Base-by-base conservation (phyloP, 2,888 invertebrate genomes). In the Microctonus hyperodae region DNA sequence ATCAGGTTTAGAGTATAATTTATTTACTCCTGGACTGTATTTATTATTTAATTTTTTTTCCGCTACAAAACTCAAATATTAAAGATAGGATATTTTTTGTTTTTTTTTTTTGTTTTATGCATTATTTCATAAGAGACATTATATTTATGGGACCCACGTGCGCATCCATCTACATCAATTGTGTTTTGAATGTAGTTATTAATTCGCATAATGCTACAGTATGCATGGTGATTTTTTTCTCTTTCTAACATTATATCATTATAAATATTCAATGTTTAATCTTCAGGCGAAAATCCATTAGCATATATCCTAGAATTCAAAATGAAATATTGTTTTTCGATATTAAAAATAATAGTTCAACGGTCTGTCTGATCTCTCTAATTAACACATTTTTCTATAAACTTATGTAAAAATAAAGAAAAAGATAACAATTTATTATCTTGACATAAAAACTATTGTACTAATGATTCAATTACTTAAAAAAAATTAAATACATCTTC, bases 111-210 rank as follows among this genome's bases (percentile, higher is more conserved):
- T 71, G 72, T 82, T 66, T 64, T 80, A 80, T 77, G 77, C 79
- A 76, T 78, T 81, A 80, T 79, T 79, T 68, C 81, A 79, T 78
- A 81, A 79, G 78, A 77, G 81, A 80, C 80, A 82, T 81, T 73
- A 81, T 78, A 79, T 79, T 77, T 73, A 75, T 72, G 81, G 81
- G 81, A 81, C 81, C 81, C 82, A 80, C 79, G 70, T 74, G 72
- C 73, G 72, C 63, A 73, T 79, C 77, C 73, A 76, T 74, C 81
- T 81, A 82, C 79, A 78, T 80, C 73, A 73, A 79, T 78, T 78
- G 72, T 78, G 76, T 75, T 77, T 73, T 35, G 44, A 53, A 68
- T 70, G 68, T 67, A 59, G 25, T 67, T 64, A 67, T 69, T 57
- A 59, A 51, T 57, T 66, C 65, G 69, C 65, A 70, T 65, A 68